Evolutionary conservation across 2,797 vertebrate genomes (phyloP).

Genomic region (Malacoctenus gilli): DNA sequence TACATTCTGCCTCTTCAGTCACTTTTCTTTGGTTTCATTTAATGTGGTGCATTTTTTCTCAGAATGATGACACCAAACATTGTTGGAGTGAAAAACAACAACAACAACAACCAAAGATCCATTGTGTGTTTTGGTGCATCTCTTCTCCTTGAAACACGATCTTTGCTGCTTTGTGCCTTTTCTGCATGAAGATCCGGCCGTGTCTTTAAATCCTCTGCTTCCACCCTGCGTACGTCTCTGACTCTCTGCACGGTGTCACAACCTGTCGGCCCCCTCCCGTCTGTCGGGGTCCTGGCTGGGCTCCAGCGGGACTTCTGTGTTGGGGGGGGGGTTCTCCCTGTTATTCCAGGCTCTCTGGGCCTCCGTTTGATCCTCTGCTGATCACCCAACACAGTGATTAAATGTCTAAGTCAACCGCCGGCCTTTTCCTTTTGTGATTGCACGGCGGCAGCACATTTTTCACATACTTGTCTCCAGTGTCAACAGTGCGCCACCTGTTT

Average conservation of each 20-base stretch:
- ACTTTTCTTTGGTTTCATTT: too few species aligned
- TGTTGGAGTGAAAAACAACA: too few species aligned
- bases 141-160: too few species aligned
- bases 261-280: too few species aligned
- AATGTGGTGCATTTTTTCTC: too few species aligned
- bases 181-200: not conserved
- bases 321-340: slow-evolving; percentile 59
- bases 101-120: too few species aligned
- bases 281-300: slow-evolving; percentile 50
- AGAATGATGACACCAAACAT: too few species aligned
- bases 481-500: slow-evolving; percentile 82
- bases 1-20: too few species aligned
- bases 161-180: slow-evolving; percentile 4
- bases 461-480: slow-evolving; percentile 76
- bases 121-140: too few species aligned
- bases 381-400: slow-evolving; percentile 76
- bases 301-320: slow-evolving; percentile 58
- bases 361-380: slow-evolving; percentile 75
- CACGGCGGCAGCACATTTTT: slow-evolving; percentile 80
- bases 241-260: not conserved
- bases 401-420: slow-evolving; percentile 75
- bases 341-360: slow-evolving; percentile 67
- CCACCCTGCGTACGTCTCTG: slow-evolving; percentile 21
- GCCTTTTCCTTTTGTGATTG: slow-evolving; percentile 74
- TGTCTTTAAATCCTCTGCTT: slow-evolving; percentile 29